Percentiles rank a stretch among this genome's conserved stretches.
Evolutionary conservation across 2,888 invertebrate species (phyloP).

Genomic region (Andrena chrysosceles): DNA sequence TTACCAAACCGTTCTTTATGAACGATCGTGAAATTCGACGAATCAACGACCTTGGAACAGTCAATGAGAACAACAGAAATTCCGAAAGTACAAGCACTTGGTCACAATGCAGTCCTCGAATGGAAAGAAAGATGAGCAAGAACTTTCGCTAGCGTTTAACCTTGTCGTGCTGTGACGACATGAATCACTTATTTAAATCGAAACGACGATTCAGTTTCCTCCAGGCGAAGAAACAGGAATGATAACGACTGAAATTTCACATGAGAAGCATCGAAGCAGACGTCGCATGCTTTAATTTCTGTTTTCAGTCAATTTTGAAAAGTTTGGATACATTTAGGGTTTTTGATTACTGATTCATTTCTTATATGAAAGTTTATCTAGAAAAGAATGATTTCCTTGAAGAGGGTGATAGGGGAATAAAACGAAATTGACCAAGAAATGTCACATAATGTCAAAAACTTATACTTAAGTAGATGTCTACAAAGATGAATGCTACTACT

Average conservation of each 20-base stretch:
- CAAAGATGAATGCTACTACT: no score
- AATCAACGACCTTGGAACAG: slow-evolving; percentile 1
- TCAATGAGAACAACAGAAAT: background rate
- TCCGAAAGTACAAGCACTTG: background rate
- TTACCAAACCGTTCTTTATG: background rate
- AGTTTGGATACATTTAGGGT: no score
- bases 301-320: no score
- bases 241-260: background rate
- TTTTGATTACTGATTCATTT: no score
- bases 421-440: no score
- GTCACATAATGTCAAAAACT: no score
- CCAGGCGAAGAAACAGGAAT: background rate
- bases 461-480: no score
- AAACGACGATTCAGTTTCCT: background rate
- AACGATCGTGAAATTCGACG: slow-evolving; percentile 23
- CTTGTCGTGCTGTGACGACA: background rate
- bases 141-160: slow-evolving; percentile 5
- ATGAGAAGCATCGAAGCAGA: background rate
- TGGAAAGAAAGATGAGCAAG: background rate
- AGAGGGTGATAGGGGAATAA: no score
- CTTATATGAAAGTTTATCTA: no score
- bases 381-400: no score
- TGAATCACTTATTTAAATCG: background rate
- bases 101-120: background rate
- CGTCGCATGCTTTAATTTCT: background rate